Percentiles rank a stretch among this genome's conserved stretches.
Evolutionary conservation across 2,797 vertebrate genomes (phyloP).

Genomic region (Silurus aristotelis): DNA sequence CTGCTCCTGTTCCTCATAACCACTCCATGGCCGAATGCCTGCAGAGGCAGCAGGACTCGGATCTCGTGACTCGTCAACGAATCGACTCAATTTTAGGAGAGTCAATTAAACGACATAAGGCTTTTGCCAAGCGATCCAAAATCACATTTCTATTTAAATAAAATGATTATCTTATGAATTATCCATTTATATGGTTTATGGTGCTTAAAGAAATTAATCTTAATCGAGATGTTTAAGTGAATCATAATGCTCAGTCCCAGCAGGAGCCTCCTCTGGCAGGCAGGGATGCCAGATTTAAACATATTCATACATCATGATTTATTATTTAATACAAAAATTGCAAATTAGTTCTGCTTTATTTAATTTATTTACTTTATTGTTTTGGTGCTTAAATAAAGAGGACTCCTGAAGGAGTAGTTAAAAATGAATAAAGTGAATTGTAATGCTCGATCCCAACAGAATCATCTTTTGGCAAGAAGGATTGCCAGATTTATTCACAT

Average conservation of each 20-base stretch:
- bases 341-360: too few relatives aligned
- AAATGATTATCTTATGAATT: neutral
- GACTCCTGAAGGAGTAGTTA: too few relatives aligned
- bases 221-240: neutral
- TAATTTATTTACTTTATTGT: too few relatives aligned
- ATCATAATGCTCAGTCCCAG: neutral
- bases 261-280: neutral
- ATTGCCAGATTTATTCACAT: too few relatives aligned
- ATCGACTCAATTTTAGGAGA: slow-evolving; percentile 7
- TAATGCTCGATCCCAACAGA: too few relatives aligned
- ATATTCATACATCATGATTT: neutral
- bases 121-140: neutral
- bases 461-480: too few relatives aligned
- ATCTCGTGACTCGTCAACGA: neutral
- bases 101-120: neutral
- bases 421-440: too few relatives aligned
- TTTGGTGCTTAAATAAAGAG: too few relatives aligned
- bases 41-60: slow-evolving; percentile 8
- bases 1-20: slow-evolving; percentile 53
- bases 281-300: neutral
- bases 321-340: neutral
- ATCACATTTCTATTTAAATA: neutral
- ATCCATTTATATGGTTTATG: neutral
- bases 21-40: slow-evolving; percentile 48
- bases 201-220: neutral